Conservation (phyloP, 2,888 invertebrate genomes). For the Dryobota labecula region DNA sequence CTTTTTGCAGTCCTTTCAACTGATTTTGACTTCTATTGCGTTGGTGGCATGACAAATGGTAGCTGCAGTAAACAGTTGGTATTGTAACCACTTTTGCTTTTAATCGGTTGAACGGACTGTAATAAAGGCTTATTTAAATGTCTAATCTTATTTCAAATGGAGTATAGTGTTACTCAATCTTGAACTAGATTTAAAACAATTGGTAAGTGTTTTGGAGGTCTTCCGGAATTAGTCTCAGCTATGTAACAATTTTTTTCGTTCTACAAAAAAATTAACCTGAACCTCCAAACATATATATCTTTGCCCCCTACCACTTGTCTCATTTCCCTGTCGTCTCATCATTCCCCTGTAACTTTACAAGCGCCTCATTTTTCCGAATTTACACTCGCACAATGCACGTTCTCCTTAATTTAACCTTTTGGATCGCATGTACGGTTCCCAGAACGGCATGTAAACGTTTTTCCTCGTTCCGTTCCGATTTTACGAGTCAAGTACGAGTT, state of each 20-base stretch:
- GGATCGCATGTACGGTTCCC: conserved; percentile 65
- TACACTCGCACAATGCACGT: conserved; percentile 58
- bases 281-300: conserved; percentile 4
- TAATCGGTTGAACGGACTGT: too few species aligned
- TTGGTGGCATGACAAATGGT: too few species aligned
- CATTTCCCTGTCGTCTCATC: conserved; percentile 41
- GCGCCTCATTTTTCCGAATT: conserved; percentile 60
- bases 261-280: not conserved
- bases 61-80: too few species aligned
- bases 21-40: too few species aligned
- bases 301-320: conserved; percentile 30
- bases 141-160: too few species aligned
- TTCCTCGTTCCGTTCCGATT: conserved; percentile 81
- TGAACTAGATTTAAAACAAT: too few species aligned
- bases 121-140: too few species aligned
- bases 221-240: too few species aligned
- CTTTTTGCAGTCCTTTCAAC: too few species aligned
- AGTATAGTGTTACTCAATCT: too few species aligned
- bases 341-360: conserved; percentile 51
- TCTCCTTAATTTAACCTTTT: conserved; percentile 68
- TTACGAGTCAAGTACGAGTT: conserved; percentile 82
- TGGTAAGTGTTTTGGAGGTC: too few species aligned
- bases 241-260: not conserved
- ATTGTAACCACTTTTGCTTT: too few species aligned
- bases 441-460: conserved; percentile 82